Evolutionary conservation across 2,888 invertebrate genomes (phyloP).

Genomic region (Watsonalla cultraria): DNA sequence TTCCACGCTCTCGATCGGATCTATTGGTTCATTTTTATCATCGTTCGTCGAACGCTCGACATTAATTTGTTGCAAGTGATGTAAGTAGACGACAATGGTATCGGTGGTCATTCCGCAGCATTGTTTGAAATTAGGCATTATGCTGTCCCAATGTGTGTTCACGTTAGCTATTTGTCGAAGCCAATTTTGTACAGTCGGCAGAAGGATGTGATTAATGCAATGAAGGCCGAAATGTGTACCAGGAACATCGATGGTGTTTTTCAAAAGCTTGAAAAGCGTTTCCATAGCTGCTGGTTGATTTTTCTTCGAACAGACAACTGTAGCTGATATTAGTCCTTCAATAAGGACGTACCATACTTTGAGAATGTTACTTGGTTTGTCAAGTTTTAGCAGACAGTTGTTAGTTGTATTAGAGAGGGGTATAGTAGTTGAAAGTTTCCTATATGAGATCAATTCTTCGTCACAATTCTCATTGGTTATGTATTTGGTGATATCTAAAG

Average conservation of each 20-base stretch:
- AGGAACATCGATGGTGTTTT: conserved; percentile 87
- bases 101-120: conserved; percentile 96
- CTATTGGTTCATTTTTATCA: conserved; percentile 62
- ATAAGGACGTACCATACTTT: conserved; percentile 94
- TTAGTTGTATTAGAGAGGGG: conserved; percentile 69
- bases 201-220: conserved; percentile 93
- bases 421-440: conserved; percentile 76
- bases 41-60: conserved; percentile 55
- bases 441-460: conserved; percentile 82
- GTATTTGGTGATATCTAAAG: conserved; percentile 83
- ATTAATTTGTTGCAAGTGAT: conserved; percentile 83
- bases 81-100: conserved; percentile 91
- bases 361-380: conserved; percentile 89
- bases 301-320: conserved; percentile 91
- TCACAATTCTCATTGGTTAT: conserved; percentile 82
- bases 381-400: conserved; percentile 82
- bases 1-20: conserved; percentile 77
- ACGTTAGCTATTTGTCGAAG: conserved; percentile 86
- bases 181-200: conserved; percentile 97
- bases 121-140: conserved; percentile 95
- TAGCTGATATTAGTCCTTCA: conserved; percentile 90
- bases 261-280: conserved; percentile 90
- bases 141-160: conserved; percentile 84
- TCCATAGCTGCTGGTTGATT: conserved; percentile 93
- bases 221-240: conserved; percentile 94